Percentiles rank a stretch among this genome's conserved stretches.
phyloP scores from a whole-genome alignment of 2,888 invertebrate species.

The Cacoxenus indagator region DNA sequence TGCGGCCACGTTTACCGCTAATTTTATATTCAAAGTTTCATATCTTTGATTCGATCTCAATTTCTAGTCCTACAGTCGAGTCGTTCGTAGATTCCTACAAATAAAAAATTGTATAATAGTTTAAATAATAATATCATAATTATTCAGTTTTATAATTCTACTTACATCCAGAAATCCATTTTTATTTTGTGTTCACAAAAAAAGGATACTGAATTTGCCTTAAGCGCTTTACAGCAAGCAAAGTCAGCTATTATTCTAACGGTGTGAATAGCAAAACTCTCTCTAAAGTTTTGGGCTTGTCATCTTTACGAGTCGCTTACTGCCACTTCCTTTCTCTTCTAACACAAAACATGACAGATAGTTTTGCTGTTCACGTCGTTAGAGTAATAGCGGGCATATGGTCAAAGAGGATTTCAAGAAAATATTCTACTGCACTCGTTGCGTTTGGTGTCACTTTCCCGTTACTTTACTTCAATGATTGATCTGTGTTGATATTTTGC shows the following conservation, averaged over 20 bases:
- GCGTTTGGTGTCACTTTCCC: neutral
- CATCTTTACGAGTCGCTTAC: too few relatives aligned
- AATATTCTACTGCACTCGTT: neutral
- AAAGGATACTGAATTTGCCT: neutral
- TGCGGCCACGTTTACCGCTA: too few relatives aligned
- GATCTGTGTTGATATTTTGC: neutral
- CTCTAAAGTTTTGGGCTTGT: too few relatives aligned
- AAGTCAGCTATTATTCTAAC: too few relatives aligned
- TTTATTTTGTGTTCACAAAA: neutral
- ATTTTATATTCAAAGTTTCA: too few relatives aligned
- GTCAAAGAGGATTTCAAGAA: neutral
- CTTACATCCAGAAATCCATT: neutral
- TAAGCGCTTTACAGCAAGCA: too few relatives aligned
- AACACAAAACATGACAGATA: too few relatives aligned
- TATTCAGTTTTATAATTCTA: neutral
- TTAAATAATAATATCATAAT: neutral
- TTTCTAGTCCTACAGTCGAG: neutral
- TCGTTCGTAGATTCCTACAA: neutral
- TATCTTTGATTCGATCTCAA: neutral
- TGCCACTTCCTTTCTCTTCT: too few relatives aligned
- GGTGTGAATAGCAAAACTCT: too few relatives aligned
- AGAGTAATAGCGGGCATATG: neutral
- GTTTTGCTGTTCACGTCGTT: too few relatives aligned
- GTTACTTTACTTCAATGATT: neutral
- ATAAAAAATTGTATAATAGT: neutral